These are phyloP conservation scores for Ichneumon xanthorius DNA, from an alignment of 2,888 invertebrate species.

Conservation along the genomic window DNA sequence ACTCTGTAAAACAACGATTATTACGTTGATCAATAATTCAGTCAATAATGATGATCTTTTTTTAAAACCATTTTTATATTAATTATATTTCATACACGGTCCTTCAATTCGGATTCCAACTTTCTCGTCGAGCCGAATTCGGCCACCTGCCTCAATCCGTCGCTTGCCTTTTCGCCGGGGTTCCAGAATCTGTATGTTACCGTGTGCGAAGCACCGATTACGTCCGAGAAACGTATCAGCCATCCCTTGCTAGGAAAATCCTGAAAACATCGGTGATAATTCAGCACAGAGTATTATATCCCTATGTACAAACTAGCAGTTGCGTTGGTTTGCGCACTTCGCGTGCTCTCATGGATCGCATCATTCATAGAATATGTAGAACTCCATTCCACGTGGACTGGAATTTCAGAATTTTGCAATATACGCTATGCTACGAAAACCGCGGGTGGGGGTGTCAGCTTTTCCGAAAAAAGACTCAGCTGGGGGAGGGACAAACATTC, in stretches of 20 bases:
- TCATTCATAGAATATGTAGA: no score
- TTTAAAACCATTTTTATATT: neutral
- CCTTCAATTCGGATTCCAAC: constrained; percentile 95
- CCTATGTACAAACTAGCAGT: no score
- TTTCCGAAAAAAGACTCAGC: no score
- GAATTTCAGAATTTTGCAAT: no score
- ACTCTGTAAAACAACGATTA: constrained; percentile 80
- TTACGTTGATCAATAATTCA: neutral
- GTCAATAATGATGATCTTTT: neutral
- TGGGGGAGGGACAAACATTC: no score
- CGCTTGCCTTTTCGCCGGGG: constrained; percentile 93
- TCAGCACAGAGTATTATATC: no score
- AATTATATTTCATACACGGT: constrained; percentile 86
- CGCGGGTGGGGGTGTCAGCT: neutral
- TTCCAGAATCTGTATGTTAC: constrained; percentile 96
- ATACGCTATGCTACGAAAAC: neutral
- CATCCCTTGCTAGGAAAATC: constrained; percentile 96
- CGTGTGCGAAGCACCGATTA: constrained; percentile 97
- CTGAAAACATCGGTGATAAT: constrained; percentile 68
- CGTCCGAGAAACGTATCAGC: constrained; percentile 98
- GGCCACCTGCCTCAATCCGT: constrained; percentile 95
- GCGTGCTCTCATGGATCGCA: no score
- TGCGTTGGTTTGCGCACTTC: no score
- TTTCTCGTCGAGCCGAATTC: constrained; percentile 96
- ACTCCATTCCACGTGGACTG: no score